Conservation (phyloP, 1,140 invertebrate genomes). For the Delia radicum region DNA sequence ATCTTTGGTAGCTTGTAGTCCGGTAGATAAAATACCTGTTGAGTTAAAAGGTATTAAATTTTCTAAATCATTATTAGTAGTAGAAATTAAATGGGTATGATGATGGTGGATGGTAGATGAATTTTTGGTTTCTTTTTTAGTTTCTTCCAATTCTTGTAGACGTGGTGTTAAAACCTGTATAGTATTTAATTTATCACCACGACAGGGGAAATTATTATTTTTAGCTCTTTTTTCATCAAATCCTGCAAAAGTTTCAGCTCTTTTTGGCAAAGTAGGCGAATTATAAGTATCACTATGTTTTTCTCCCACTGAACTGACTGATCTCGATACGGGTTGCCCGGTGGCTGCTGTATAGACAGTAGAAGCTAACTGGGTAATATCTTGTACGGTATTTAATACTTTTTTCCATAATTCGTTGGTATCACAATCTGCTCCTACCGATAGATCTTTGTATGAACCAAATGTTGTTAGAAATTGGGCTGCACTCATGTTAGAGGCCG, state of each 20-base stretch:
- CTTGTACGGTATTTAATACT: slow-evolving; percentile 69
- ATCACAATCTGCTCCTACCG: slow-evolving; percentile 62
- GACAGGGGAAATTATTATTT: slow-evolving; percentile 32
- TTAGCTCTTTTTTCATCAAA: slow-evolving; percentile 72
- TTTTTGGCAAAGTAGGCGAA: slow-evolving; percentile 79
- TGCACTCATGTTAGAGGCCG: slow-evolving; percentile 30
- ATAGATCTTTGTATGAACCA: slow-evolving; percentile 60
- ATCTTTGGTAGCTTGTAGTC: slow-evolving; percentile 58
- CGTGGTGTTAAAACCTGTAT: slow-evolving; percentile 42
- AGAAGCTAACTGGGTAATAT: slow-evolving; percentile 67
- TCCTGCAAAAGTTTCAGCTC: slow-evolving; percentile 93
- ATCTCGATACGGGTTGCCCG: slow-evolving; percentile 71
- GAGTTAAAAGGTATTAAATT: not conserved
- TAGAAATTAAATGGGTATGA: too few relatives aligned
- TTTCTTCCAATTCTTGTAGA: slow-evolving; percentile 46
- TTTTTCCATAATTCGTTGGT: slow-evolving; percentile 69
- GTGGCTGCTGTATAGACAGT: slow-evolving; percentile 71
- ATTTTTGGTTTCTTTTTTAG: slow-evolving; percentile 40
- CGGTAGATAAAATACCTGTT: slow-evolving; percentile 33
- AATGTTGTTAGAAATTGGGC: slow-evolving; percentile 52
- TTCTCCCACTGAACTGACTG: slow-evolving; percentile 89
- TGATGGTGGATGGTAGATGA: slow-evolving; percentile 23
- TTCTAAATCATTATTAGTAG: too few relatives aligned
- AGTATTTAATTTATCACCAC: slow-evolving; percentile 37
- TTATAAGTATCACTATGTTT: slow-evolving; percentile 80